phyloP scores from a whole-genome alignment of 2,113 vertebrate genomes.

The Ursus arctos region DNA sequence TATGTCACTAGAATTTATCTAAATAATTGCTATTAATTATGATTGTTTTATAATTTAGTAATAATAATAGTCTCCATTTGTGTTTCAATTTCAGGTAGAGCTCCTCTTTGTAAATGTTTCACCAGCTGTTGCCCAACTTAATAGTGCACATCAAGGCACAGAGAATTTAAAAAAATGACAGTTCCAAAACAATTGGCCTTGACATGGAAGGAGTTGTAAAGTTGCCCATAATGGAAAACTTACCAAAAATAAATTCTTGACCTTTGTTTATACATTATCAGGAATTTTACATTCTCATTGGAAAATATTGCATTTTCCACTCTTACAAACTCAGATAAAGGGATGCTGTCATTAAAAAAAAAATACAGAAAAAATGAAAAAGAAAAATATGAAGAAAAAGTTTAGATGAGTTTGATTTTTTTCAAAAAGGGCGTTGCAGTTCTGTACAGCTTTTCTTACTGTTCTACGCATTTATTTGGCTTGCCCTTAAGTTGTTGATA shows the following conservation, averaged over 20 bases:
- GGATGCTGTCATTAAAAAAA: background rate
- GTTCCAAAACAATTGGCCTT: background rate
- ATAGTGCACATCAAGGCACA: background rate
- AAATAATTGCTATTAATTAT: conserved; percentile 26
- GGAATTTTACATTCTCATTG: background rate
- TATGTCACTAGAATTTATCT: background rate
- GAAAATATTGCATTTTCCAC: background rate
- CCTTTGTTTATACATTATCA: background rate
- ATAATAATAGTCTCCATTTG: background rate
- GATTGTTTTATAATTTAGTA: background rate
- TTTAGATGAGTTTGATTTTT: background rate
- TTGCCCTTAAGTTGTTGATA: background rate
- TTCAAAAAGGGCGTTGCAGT: background rate
- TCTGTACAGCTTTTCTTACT: background rate
- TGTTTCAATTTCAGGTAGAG: background rate
- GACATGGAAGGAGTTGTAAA: background rate
- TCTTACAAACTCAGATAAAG: background rate
- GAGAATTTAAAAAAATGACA: background rate
- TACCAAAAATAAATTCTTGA: background rate
- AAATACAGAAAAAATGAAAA: background rate
- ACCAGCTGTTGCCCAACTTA: background rate
- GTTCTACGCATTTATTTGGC: background rate
- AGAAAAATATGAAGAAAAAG: background rate
- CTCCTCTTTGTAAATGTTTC: conserved; percentile 22
- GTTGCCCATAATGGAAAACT: background rate